Evolutionary conservation across 2,113 vertebrate species (phyloP).

Genomic region (Felis chaus): DNA sequence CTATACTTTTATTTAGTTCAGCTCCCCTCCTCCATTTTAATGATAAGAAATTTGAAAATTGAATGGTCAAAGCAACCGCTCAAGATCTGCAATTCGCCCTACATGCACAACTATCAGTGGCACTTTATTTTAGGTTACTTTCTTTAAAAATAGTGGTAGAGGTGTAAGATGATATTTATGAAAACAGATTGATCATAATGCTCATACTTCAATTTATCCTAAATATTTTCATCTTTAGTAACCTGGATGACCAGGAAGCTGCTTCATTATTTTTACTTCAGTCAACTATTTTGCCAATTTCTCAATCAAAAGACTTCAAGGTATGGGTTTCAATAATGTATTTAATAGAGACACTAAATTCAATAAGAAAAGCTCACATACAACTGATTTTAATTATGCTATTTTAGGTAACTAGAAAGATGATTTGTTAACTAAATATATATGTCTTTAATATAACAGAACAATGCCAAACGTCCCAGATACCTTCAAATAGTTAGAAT

Average conservation of each 20-base stretch:
- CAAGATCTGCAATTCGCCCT: background rate
- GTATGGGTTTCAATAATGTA: background rate
- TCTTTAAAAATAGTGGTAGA: background rate
- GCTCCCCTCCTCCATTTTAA: background rate
- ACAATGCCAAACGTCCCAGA: background rate
- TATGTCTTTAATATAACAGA: background rate
- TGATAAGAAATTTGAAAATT: background rate
- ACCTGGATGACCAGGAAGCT: background rate
- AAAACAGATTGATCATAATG: background rate
- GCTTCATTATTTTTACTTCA: background rate
- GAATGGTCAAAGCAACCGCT: background rate
- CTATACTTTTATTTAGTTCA: background rate
- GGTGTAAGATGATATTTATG: background rate
- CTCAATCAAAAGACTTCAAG: background rate
- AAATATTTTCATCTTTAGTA: background rate
- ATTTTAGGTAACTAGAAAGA: background rate
- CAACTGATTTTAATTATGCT: background rate
- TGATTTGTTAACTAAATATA: conserved; percentile 10
- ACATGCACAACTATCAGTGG: background rate
- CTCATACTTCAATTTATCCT: background rate
- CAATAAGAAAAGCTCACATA: background rate
- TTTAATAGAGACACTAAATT: conserved; percentile 37
- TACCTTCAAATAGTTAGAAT: background rate
- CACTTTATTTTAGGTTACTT: background rate
- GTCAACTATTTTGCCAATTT: conserved; percentile 19